Conservation (phyloP, 2,113 vertebrate species). For the Scortum barcoo region DNA sequence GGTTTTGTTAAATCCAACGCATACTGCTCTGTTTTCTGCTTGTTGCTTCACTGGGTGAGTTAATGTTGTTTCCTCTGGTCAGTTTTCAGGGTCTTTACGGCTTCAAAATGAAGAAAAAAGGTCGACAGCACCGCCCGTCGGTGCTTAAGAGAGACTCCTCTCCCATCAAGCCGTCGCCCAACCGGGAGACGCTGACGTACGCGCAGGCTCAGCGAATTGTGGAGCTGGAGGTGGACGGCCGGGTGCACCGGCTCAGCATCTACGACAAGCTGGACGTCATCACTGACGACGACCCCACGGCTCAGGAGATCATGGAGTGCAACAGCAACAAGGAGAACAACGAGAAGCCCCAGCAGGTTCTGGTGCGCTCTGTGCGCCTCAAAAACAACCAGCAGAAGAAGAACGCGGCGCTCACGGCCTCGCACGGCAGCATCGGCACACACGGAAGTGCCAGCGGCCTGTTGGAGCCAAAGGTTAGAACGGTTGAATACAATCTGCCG, state of each 20-base stretch:
- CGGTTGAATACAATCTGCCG: conserved; percentile 95
- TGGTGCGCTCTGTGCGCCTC: conserved; percentile 91
- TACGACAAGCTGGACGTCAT: conserved; percentile 96
- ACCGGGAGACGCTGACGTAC: conserved; percentile 95
- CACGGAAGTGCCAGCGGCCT: conserved; percentile 80
- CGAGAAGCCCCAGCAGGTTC: conserved; percentile 90
- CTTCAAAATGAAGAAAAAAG: conserved; percentile 94
- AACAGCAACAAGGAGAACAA: conserved; percentile 99
- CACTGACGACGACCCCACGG: conserved; percentile 93
- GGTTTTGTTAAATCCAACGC: not conserved
- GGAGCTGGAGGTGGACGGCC: conserved; percentile 97
- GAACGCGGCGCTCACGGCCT: conserved; percentile 83
- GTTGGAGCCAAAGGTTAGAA: conserved; percentile 91
- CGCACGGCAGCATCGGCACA: conserved; percentile 78
- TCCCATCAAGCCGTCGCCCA: conserved; percentile 95
- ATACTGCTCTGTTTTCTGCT: not conserved
- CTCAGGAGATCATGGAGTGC: conserved; percentile 97
- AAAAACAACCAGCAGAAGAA: conserved; percentile 95
- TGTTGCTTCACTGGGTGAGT: not conserved
- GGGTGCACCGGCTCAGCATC: conserved; percentile 95
- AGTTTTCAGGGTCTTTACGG: conserved; percentile 24
- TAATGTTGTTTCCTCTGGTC: not conserved
- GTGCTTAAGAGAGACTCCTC: conserved; percentile 90
- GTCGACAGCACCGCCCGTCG: conserved; percentile 87
- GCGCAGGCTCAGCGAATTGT: conserved; percentile 98